Conservation (phyloP, 2,797 vertebrate genomes). For the Helostoma temminkii region DNA sequence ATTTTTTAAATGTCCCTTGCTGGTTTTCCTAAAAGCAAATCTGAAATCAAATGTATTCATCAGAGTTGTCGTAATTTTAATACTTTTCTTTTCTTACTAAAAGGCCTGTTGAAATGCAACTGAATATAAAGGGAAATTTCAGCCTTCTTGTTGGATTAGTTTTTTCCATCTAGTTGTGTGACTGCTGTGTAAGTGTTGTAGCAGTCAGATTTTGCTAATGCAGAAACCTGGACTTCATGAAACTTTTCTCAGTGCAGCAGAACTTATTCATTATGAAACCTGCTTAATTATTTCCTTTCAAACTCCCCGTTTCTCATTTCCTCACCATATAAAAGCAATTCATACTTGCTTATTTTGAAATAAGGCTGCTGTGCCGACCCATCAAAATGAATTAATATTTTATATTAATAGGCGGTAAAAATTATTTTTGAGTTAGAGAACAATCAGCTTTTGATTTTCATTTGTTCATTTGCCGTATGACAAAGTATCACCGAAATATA, state of each 20-base stretch:
- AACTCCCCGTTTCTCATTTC: not conserved
- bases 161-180: too few relatives aligned
- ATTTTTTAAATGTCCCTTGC: slow-evolving; percentile 21
- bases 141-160: too few relatives aligned
- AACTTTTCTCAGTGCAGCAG: not conserved
- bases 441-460: too few relatives aligned
- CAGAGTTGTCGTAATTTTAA: not conserved
- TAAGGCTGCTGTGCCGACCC: not conserved
- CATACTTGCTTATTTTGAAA: not conserved
- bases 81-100: not conserved
- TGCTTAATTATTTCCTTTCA: not conserved
- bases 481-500: too few relatives aligned
- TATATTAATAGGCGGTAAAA: not conserved
- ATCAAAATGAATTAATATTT: not conserved
- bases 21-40: slow-evolving; percentile 36
- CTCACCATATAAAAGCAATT: not conserved
- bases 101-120: too few relatives aligned
- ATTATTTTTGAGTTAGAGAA: not conserved
- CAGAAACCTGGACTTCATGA: not conserved
- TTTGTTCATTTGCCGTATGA: not conserved
- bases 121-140: too few relatives aligned
- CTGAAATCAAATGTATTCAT: slow-evolving; percentile 29
- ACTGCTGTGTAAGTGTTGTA: too few relatives aligned
- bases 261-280: not conserved
- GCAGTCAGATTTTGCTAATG: too few relatives aligned